phyloP scores from a whole-genome alignment of 2,113 vertebrate species.

The Addax nasomaculatus region DNA sequence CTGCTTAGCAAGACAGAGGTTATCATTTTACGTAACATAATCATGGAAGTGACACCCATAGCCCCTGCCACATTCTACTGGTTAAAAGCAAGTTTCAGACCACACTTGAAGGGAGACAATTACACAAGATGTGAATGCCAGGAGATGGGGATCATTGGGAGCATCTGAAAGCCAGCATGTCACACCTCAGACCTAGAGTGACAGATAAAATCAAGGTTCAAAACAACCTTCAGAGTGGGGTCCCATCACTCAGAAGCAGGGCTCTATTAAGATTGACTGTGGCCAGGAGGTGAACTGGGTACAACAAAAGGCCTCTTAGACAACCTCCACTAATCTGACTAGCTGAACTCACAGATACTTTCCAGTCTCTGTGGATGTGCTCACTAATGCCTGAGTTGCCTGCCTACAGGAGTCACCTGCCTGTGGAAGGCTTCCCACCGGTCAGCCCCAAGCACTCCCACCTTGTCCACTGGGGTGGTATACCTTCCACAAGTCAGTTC shows the following conservation, averaged over 20 bases:
- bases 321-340: not conserved
- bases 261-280: not conserved
- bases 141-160: not conserved
- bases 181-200: not conserved
- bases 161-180: not conserved
- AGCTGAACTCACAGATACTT: not conserved
- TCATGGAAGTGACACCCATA: not conserved
- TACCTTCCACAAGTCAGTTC: not conserved
- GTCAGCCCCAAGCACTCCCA: not conserved
- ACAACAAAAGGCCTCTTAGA: not conserved
- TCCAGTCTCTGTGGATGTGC: not conserved
- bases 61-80: not conserved
- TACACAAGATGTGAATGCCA: not conserved
- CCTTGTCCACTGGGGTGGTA: not conserved
- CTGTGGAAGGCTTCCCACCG: not conserved
- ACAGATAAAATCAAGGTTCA: not conserved
- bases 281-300: not conserved
- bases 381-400: not conserved
- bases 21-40: not conserved
- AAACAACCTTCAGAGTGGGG: not conserved
- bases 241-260: not conserved
- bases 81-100: not conserved
- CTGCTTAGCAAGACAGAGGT: not conserved
- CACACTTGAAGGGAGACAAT: not conserved
- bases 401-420: not conserved